Evolutionary conservation across 2,113 vertebrate species (phyloP), one percentile per base, ranked within the genome.

Genomic region (Neopipo cinnamomea): DNA sequence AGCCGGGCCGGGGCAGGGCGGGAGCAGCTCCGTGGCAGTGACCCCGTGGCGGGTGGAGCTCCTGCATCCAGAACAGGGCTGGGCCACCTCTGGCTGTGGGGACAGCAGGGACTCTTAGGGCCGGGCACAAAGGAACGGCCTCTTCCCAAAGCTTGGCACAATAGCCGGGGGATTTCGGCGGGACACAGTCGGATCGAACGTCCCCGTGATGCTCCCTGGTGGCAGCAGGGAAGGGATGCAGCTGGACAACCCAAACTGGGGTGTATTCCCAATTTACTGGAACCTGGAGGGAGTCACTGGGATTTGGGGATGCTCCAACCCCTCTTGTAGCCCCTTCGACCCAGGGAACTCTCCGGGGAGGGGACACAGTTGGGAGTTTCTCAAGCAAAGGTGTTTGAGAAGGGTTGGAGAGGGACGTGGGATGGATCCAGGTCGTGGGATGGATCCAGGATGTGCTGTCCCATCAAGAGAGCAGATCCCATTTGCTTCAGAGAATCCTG

Each of bases 191-290:
- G 7, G 30, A 5, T 23, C 53, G 11, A 21, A 41, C 58, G 78
- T 88, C 71, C 71, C 58, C 78, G n/a, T 15, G 82, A 85, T 93
- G 92, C 95, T 93, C 94, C 79, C 92, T 94, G 88, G 58, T 95
- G 96, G 96, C 94, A 80, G 82, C 63, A 85, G 49, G 7, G 71
- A 85, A 90, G 62, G 58, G 53, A 35, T 91, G 88, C 85, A 80
- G 35, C 52, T 14, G 44, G 59, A 47, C 33, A 42, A 5, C 6
- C 12, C 37, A 23, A 14, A 41, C 19, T 14, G 22, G 30, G 39
- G 62, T 52, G 52, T 28, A 21, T 85, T 79, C 24, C 49, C 44
- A 15, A 14, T 65, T 85, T 39, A 28, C 35, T 50, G 52, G 65
- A 27, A 33, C 20, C 12, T 59, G 50, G 25, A 4, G 3, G 5